Conservation (phyloP, 2,888 invertebrate genomes). For the Synanthedon vespiformis region DNA sequence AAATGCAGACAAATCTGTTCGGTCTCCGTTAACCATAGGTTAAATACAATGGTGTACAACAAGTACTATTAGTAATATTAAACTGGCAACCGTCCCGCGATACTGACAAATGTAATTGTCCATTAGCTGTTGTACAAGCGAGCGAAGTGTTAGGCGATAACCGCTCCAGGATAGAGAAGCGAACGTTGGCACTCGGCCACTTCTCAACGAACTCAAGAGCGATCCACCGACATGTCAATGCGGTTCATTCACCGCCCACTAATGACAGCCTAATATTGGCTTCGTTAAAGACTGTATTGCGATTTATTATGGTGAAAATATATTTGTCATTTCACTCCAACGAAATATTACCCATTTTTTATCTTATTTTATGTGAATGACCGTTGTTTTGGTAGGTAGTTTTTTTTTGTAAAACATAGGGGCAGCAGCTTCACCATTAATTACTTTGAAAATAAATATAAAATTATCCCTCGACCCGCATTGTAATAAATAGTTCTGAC, state of each 20-base stretch:
- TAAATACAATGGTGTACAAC: background rate
- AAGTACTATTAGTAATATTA: background rate
- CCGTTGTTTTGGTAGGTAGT: slow-evolving; percentile 3
- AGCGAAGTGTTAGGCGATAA: slow-evolving; percentile 16
- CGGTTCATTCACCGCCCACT: slow-evolving; percentile 15
- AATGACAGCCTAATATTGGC: background rate
- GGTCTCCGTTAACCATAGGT: background rate
- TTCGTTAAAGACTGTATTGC: slow-evolving; percentile 1
- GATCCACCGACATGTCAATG: slow-evolving; percentile 10
- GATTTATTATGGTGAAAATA: slow-evolving; percentile 3
- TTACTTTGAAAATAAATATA: background rate
- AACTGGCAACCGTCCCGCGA: background rate
- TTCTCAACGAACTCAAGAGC: slow-evolving; percentile 14
- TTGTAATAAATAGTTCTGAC: slow-evolving; percentile 16
- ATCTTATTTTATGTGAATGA: slow-evolving; percentile 12
- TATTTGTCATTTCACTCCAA: background rate
- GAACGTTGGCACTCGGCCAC: slow-evolving; percentile 45
- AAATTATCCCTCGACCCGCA: slow-evolving; percentile 11
- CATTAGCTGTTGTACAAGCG: slow-evolving; percentile 25
- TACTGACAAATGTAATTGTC: slow-evolving; percentile 25
- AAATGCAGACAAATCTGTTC: no score
- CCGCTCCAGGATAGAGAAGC: slow-evolving; percentile 7
- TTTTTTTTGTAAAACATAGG: background rate
- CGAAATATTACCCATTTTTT: slow-evolving; percentile 8
- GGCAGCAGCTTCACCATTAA: background rate